These are phyloP conservation scores for Anabas testudineus DNA, from an alignment of 2,797 vertebrate genomes.

Conservation along the genomic window DNA sequence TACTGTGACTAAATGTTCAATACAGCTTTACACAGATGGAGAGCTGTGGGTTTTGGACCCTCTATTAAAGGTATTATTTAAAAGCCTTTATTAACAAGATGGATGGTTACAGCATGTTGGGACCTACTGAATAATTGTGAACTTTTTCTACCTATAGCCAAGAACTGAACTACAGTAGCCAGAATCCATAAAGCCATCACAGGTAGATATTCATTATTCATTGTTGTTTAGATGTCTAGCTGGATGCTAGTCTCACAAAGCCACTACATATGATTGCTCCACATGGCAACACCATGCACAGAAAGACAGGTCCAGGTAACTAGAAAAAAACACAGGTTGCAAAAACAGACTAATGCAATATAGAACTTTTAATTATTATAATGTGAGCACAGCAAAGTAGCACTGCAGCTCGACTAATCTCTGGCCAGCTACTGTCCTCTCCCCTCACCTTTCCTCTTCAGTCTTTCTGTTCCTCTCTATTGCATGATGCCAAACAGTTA, in stretches of 20 bases:
- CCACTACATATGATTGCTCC: too few species aligned
- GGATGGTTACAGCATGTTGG: too few species aligned
- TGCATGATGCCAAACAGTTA: constrained; percentile 22
- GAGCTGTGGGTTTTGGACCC: too few species aligned
- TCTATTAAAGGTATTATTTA: too few species aligned
- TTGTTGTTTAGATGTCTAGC: not conserved
- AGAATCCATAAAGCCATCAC: not conserved
- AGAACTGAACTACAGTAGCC: too few species aligned
- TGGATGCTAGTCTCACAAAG: not conserved
- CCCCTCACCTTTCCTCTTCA: not conserved
- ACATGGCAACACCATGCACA: not conserved
- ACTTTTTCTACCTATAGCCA: too few species aligned
- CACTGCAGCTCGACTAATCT: not conserved
- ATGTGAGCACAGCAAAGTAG: not conserved
- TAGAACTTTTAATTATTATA: not conserved
- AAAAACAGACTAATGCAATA: not conserved
- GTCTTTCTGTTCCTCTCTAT: not conserved
- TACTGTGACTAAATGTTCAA: too few species aligned
- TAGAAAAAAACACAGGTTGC: not conserved
- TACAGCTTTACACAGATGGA: too few species aligned
- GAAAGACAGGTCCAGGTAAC: not conserved
- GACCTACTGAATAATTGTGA: too few species aligned
- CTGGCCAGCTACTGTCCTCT: not conserved
- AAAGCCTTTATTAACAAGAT: too few species aligned
- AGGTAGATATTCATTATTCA: not conserved